Percentiles rank a stretch among this genome's conserved stretches.
phyloP scores from a whole-genome alignment of 2,113 vertebrate genomes.

The Leptobrachium leishanense region DNA sequence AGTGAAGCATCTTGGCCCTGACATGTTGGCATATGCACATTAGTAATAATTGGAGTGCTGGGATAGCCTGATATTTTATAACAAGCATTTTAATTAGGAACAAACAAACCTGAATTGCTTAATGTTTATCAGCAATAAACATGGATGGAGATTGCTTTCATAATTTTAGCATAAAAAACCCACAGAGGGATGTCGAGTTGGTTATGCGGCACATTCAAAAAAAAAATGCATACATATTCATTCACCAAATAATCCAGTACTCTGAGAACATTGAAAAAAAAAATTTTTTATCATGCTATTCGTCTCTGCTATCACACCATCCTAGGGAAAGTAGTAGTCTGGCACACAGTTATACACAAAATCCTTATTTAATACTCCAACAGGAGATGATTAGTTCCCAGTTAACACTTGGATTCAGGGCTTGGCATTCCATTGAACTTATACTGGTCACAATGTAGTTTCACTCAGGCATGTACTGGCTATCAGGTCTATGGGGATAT shows the following conservation, averaged over 20 bases:
- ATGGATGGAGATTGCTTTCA: slow-evolving; percentile 26
- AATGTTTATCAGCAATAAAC: slow-evolving; percentile 36
- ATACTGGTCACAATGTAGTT: too few species aligned
- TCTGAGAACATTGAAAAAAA: slow-evolving; percentile 3
- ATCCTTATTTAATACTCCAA: too few species aligned
- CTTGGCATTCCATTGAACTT: too few species aligned
- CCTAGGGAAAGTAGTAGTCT: too few species aligned
- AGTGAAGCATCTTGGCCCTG: slow-evolving; percentile 36
- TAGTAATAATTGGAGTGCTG: slow-evolving; percentile 46
- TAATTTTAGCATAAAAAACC: slow-evolving; percentile 25
- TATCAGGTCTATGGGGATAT: too few species aligned
- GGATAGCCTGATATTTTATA: slow-evolving; percentile 43
- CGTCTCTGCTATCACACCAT: too few species aligned
- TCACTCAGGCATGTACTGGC: too few species aligned
- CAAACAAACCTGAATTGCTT: slow-evolving; percentile 46
- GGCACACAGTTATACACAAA: too few species aligned
- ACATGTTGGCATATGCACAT: slow-evolving; percentile 45
- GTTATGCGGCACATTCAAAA: neutral
- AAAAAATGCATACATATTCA: slow-evolving; percentile 19
- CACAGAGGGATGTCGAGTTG: slow-evolving; percentile 22
- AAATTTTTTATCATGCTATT: neutral
- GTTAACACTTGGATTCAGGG: too few species aligned
- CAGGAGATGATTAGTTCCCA: too few species aligned
- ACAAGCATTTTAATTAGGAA: slow-evolving; percentile 47
- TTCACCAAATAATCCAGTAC: neutral